Conservation (phyloP, 1,140 invertebrate species). For the Brachionus koreanus region DNA sequence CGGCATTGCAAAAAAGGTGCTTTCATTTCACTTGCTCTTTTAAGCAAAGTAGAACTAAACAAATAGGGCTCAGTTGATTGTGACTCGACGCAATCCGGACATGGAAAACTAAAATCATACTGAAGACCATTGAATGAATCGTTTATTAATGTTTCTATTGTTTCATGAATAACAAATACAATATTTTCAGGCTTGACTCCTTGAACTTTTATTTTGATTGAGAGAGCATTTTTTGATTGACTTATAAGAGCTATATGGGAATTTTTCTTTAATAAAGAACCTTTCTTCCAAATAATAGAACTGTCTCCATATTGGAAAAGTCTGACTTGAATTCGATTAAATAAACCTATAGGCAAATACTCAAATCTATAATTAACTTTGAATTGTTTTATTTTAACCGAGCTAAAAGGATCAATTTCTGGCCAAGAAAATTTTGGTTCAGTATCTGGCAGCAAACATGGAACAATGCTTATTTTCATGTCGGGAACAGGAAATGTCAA, state of each 20-base stretch:
- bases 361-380: slow-evolving; percentile 46
- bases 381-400: slow-evolving; percentile 11
- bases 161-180: slow-evolving; percentile 55
- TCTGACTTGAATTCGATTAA: slow-evolving; percentile 57
- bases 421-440: slow-evolving; percentile 48
- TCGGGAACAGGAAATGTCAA: slow-evolving; percentile 50
- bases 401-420: background rate
- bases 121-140: slow-evolving; percentile 54
- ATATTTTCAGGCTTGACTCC: slow-evolving; percentile 56
- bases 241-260: slow-evolving; percentile 50
- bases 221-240: slow-evolving; percentile 48
- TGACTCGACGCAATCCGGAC: slow-evolving; percentile 52
- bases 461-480: slow-evolving; percentile 51
- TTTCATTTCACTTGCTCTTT: slow-evolving; percentile 50
- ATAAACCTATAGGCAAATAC: slow-evolving; percentile 56
- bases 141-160: slow-evolving; percentile 53
- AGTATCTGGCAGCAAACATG: slow-evolving; percentile 52
- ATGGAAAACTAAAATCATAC: slow-evolving; percentile 54
- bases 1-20: slow-evolving; percentile 56
- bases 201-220: slow-evolving; percentile 53
- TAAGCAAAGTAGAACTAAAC: slow-evolving; percentile 52
- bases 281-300: slow-evolving; percentile 55
- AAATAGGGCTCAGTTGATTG: slow-evolving; percentile 34
- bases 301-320: slow-evolving; percentile 54
- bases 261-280: slow-evolving; percentile 54